phyloP scores from a whole-genome alignment of 2,797 vertebrate species.

The Dipus sagitta region DNA sequence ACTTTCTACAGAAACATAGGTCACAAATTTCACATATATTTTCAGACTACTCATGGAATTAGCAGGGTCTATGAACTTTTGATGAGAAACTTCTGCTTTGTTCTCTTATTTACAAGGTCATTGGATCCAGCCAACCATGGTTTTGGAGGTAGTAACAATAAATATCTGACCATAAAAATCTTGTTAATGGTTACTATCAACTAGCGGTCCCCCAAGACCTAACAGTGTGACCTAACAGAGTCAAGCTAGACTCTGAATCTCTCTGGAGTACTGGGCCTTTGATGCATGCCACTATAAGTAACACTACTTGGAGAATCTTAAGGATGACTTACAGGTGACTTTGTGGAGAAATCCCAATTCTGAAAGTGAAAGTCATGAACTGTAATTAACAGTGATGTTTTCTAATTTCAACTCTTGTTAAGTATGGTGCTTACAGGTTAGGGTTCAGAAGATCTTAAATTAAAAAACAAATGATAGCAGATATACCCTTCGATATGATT shows the following conservation, averaged over 20 bases:
- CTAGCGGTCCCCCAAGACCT: background rate
- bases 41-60: background rate
- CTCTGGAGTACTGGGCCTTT: background rate
- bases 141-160: background rate
- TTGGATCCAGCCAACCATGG: background rate
- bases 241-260: background rate
- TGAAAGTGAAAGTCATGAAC: constrained; percentile 31
- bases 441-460: constrained; percentile 54
- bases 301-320: background rate
- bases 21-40: background rate
- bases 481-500: constrained; percentile 44
- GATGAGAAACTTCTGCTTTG: background rate
- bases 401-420: constrained; percentile 49
- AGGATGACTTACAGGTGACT: constrained; percentile 41
- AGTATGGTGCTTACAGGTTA: background rate
- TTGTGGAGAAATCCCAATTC: constrained; percentile 28
- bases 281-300: background rate
- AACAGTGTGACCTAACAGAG: background rate
- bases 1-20: background rate
- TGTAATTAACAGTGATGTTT: constrained; percentile 22
- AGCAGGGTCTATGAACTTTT: background rate
- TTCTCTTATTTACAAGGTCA: constrained; percentile 37
- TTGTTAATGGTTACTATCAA: background rate
- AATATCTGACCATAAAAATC: constrained; percentile 4
- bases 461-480: constrained; percentile 66